Evolutionary conservation across 2,113 vertebrate species (phyloP).

Genomic region (Sylvietta virens): DNA sequence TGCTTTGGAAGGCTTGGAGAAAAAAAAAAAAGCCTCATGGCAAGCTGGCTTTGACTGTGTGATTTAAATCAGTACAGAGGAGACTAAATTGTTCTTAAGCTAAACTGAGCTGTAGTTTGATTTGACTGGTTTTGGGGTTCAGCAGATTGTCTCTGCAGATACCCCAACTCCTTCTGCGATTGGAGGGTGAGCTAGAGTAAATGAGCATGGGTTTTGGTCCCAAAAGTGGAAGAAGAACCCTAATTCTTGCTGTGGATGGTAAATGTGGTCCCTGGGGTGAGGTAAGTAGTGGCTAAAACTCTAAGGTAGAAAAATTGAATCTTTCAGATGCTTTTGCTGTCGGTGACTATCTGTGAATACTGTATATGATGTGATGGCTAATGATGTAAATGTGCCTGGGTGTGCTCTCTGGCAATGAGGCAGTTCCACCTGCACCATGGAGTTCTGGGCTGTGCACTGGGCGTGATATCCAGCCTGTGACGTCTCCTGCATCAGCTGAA

Average conservation of each 20-base stretch:
- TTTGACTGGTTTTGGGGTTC: not conserved
- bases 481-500: not conserved
- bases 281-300: not conserved
- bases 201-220: not conserved
- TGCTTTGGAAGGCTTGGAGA: not conserved
- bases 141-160: accelerated
- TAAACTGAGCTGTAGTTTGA: not conserved
- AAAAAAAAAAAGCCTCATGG: not conserved
- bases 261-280: not conserved
- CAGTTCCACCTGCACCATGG: no score
- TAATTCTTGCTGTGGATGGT: not conserved
- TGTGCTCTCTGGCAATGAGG: not conserved
- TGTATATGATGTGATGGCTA: not conserved
- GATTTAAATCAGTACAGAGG: not conserved
- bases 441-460: not conserved
- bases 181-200: accelerated
- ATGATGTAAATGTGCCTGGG: not conserved
- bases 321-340: not conserved
- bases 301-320: not conserved
- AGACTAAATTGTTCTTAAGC: not conserved
- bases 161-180: not conserved
- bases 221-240: not conserved
- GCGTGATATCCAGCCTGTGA: not conserved
- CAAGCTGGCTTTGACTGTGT: not conserved
- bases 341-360: not conserved